Conservation (phyloP, 2,797 vertebrate species). For the Xiphophorus birchmanni region DNA sequence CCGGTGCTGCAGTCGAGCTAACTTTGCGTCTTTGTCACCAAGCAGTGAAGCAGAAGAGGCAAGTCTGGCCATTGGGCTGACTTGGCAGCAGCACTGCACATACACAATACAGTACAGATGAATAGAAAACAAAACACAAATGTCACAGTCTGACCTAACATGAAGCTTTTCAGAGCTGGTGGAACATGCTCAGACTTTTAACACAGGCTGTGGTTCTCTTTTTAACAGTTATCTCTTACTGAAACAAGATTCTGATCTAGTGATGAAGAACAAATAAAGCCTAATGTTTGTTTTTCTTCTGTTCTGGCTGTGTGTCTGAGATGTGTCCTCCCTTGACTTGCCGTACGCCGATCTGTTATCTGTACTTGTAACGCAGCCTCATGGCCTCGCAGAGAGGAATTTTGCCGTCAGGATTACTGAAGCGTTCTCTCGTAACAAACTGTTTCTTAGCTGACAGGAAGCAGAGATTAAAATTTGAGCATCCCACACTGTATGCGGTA, state of each 20-base stretch:
- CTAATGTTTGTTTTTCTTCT: conserved; percentile 19
- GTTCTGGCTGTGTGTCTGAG: conserved; percentile 11
- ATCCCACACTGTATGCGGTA: not conserved
- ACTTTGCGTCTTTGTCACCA: conserved; percentile 65
- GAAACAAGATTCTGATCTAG: not conserved
- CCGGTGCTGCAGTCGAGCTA: conserved; percentile 54
- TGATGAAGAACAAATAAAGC: not conserved
- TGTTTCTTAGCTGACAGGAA: not conserved
- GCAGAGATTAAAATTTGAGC: not conserved
- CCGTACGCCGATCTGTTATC: conserved; percentile 33
- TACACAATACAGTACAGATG: conserved; percentile 68
- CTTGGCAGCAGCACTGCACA: conserved; percentile 52
- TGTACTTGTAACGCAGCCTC: conserved; percentile 8
- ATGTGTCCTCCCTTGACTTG: conserved; percentile 19
- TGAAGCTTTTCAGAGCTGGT: conserved; percentile 24
- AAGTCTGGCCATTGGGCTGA: conserved; percentile 43
- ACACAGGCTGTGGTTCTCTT: not conserved
- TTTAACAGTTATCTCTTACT: not conserved
- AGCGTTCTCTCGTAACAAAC: not conserved
- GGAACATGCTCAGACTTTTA: conserved; percentile 61
- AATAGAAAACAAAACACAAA: conserved; percentile 61
- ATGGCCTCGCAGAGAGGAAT: not conserved
- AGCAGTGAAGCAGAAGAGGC: conserved; percentile 72
- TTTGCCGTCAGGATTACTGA: not conserved
- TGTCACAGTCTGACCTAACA: conserved; percentile 45